Conservation (phyloP, 2,113 vertebrate genomes). For the Trachemys scripta region DNA sequence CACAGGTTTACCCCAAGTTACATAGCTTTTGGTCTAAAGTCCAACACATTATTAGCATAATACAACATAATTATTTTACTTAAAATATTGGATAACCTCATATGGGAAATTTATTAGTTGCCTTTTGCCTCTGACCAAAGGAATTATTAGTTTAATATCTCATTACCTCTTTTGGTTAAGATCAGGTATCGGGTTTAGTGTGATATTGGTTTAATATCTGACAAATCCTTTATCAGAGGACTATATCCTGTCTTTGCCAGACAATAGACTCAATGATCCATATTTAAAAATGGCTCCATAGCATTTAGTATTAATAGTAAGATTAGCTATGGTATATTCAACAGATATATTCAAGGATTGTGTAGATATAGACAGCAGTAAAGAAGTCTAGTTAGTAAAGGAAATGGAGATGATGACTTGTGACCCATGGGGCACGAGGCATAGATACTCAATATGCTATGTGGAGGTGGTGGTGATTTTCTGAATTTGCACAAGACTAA, state of each 20-base stretch:
- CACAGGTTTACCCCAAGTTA: background rate
- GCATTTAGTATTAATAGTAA: background rate
- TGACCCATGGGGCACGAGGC: too few relatives aligned
- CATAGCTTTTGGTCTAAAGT: background rate
- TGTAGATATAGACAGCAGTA: background rate
- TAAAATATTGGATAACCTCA: background rate
- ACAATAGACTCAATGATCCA: background rate
- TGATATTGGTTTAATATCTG: background rate
- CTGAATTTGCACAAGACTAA: background rate
- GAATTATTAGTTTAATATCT: background rate
- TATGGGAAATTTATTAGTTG: background rate
- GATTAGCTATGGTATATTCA: background rate
- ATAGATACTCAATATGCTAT: background rate
- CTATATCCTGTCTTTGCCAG: rapidly evolving
- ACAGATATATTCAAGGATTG: background rate
- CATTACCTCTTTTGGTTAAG: background rate
- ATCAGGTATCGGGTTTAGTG: background rate
- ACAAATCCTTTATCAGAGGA: background rate
- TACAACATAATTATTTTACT: background rate
- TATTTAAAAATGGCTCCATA: background rate
- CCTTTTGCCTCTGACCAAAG: background rate
- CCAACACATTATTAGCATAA: background rate
- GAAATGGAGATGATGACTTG: background rate
- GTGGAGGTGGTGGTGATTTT: background rate
- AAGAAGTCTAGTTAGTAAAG: background rate